A percentile compares a stretch with the other conserved stretches of the same genome.
phyloP scores from a whole-genome alignment of 1,140 invertebrate genomes.

The Phortica variegata region DNA sequence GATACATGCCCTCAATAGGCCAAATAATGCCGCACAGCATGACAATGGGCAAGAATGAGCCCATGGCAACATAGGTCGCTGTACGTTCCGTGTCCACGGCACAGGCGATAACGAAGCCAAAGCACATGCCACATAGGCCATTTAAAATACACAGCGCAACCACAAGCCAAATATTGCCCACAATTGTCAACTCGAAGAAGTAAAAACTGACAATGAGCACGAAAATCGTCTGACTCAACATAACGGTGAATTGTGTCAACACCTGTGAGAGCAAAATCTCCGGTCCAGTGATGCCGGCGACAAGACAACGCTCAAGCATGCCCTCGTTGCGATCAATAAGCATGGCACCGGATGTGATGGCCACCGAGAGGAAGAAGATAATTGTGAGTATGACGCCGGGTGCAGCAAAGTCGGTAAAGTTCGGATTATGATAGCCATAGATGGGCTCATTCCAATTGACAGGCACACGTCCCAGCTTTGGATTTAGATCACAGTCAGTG shows the following conservation, averaged over 20 bases:
- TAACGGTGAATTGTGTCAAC: constrained; percentile 83
- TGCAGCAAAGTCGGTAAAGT: constrained; percentile 92
- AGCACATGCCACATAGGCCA: constrained; percentile 91
- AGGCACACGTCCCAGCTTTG: constrained; percentile 70
- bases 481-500: constrained; percentile 69
- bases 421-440: constrained; percentile 80
- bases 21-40: constrained; percentile 86
- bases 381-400: constrained; percentile 92
- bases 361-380: constrained; percentile 91
- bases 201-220: constrained; percentile 81
- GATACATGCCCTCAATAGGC: constrained; percentile 84
- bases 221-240: constrained; percentile 80
- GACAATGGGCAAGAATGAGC: constrained; percentile 90
- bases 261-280: constrained; percentile 84
- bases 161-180: constrained; percentile 76
- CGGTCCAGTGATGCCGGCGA: constrained; percentile 71
- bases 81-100: constrained; percentile 86
- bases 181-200: constrained; percentile 78
- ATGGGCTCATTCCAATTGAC: constrained; percentile 79
- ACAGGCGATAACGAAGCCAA: constrained; percentile 87
- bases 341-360: constrained; percentile 86
- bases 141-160: constrained; percentile 76
- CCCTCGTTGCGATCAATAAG: constrained; percentile 89
- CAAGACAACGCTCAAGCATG: constrained; percentile 82
- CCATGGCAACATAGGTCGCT: constrained; percentile 89